phyloP scores from a whole-genome alignment of 2,888 invertebrate species.

The Lasioglossum morio region DNA sequence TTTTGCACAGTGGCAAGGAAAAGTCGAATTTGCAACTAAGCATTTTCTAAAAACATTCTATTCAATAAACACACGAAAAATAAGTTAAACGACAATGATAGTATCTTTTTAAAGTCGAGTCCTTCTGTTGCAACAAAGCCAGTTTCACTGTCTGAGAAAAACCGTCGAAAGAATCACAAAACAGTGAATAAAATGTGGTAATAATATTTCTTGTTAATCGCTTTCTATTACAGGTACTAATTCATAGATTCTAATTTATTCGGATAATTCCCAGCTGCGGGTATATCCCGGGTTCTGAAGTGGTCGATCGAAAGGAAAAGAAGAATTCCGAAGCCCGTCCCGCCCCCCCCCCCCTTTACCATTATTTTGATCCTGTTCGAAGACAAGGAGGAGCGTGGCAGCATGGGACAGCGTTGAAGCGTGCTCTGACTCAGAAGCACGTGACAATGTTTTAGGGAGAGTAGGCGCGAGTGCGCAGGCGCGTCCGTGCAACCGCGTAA shows the following conservation, averaged over 20 bases:
- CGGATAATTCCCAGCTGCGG: neutral
- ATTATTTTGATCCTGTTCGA: constrained; percentile 10
- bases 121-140: neutral
- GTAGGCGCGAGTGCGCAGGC: constrained; percentile 50
- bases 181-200: neutral
- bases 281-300: neutral
- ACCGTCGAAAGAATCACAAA: neutral
- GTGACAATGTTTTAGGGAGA: constrained; percentile 75
- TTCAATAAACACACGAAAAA: neutral
- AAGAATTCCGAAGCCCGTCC: neutral
- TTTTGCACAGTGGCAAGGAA: neutral
- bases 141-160: neutral
- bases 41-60: neutral
- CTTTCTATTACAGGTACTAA: neutral
- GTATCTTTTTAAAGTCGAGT: neutral
- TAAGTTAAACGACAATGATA: neutral
- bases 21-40: neutral
- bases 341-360: neutral
- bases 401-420: constrained; percentile 23
- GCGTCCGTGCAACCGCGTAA: constrained; percentile 48
- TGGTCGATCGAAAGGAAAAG: neutral
- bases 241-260: neutral
- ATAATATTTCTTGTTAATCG: neutral
- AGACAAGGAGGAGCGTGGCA: neutral
- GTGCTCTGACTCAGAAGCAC: constrained; percentile 64